Evolutionary conservation across 30 jellyfish, hydroid and myxozoan species (phyloP), one percentile per base, ranked within the genome.

Genomic region (Aurelia coerulea): DNA sequence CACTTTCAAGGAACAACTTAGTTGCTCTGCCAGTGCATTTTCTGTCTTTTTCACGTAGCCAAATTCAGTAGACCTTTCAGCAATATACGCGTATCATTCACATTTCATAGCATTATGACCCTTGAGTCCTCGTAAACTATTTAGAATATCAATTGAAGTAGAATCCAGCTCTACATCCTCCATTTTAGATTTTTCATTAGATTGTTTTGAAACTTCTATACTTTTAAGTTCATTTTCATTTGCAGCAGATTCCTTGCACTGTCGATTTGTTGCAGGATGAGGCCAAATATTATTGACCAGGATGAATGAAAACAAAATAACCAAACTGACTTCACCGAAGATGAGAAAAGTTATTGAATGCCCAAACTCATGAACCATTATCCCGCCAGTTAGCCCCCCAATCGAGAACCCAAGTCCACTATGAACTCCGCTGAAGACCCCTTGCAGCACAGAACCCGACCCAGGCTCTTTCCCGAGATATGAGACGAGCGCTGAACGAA

Each of bases 351-450:
- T 93, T 63, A 83, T 77, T 37, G 97, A 75, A 64, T 93, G 98
- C 4, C 98, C 98, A 79, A 87, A 93, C 39, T 93, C 92, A 51
- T 93, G 98, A 0, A 93, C 98, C 98, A 93, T 93, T 13, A 93
- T 80, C 5, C 98, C 98, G n/a, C 98, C 98, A 13, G 93, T 78
- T 35, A 93, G 87, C 18, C 98, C 98, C 46, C 98, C 98, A 13
- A 93, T 75, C 5, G 98, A 93, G 74, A 93, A 93, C 10, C 98
- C 98, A 15, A 93, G 96, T n/a, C 98, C 98, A 70, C 93, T 85
- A 52, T 93, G 98, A n/a, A 93, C 91, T 33, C 98, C 98, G 50
- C 81, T 87, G 79, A 93, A 87, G 7, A 93, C 76, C 7, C 98
- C 97, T 53, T 93, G 98, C 74, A 93, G 65, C 39, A 93, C 81